Percentiles rank a stretch among this genome's conserved stretches.
Evolutionary conservation across 2,888 invertebrate species (phyloP).

Genomic region (Seira ritae): DNA sequence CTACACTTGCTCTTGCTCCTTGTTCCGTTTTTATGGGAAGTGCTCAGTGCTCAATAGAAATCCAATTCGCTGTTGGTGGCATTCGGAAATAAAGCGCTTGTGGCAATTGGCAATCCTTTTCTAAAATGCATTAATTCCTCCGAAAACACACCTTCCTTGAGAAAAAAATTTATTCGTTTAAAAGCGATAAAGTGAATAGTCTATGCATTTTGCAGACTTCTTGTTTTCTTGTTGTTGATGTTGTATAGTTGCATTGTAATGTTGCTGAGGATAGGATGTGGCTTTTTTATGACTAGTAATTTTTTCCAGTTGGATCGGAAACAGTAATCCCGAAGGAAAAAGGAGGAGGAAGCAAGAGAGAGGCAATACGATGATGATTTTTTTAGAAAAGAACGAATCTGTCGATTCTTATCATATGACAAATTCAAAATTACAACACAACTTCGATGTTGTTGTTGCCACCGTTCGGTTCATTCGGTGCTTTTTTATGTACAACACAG

Average conservation of each 20-base stretch:
- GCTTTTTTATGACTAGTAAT: conserved; percentile 57
- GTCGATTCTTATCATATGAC: conserved; percentile 40
- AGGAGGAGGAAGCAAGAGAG: background rate
- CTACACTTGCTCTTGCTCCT: background rate
- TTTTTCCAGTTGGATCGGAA: conserved; percentile 55
- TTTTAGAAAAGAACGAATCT: background rate
- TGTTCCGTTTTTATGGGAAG: conserved; percentile 13
- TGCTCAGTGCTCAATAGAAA: conserved; percentile 1
- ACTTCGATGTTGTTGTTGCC: background rate
- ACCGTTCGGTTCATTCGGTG: background rate
- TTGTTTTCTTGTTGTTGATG: background rate
- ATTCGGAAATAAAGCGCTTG: conserved; percentile 56
- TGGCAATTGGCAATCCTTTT: conserved; percentile 39
- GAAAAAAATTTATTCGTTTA: conserved; percentile 27
- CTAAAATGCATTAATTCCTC: conserved; percentile 1
- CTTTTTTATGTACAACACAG: background rate
- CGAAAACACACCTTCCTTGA: conserved; percentile 21
- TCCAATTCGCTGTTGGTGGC: conserved; percentile 55
- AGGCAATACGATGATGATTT: background rate
- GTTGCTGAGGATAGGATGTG: conserved; percentile 40
- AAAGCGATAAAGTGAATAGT: too few species aligned
- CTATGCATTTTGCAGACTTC: background rate
- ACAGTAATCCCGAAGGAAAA: background rate
- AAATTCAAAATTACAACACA: conserved; percentile 30
- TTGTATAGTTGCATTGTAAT: background rate